A percentile compares a stretch with the other conserved stretches of the same genome.
Conservation (phyloP, 2,113 vertebrate genomes). For the Crotalus tigris region DNA sequence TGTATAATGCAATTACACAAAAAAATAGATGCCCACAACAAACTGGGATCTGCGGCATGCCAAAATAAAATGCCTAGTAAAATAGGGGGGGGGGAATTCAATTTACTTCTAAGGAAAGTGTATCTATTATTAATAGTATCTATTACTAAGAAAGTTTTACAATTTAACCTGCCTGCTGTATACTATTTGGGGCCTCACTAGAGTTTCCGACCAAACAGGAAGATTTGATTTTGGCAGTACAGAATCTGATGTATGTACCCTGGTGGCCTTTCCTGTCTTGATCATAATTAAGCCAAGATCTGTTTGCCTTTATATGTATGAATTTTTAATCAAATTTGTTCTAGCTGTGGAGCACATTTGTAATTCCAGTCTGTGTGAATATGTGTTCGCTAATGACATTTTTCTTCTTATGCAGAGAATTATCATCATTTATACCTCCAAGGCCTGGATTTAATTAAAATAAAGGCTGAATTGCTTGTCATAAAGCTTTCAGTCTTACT, state of each 20-base stretch:
- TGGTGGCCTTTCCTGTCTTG: neutral
- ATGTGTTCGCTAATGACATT: neutral
- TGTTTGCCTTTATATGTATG: neutral
- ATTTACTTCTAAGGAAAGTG: neutral
- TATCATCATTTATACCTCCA: neutral
- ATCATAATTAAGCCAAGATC: neutral
- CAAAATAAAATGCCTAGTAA: neutral
- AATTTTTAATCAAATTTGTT: neutral
- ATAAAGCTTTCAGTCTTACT: neutral
- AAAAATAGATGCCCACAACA: neutral
- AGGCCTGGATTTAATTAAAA: fast-evolving
- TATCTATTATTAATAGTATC: neutral
- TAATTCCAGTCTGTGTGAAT: neutral
- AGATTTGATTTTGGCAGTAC: neutral
- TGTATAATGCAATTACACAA: neutral
- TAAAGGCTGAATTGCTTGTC: neutral
- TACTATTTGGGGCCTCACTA: neutral
- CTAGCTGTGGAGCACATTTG: neutral
- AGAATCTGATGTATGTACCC: neutral
- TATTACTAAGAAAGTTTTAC: neutral
- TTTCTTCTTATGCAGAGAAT: neutral
- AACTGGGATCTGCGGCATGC: neutral
- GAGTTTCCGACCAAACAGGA: neutral
- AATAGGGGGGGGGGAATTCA: neutral
- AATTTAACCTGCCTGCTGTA: neutral